A percentile compares a stretch with the other conserved stretches of the same genome.
phyloP scores from a whole-genome alignment of 2,797 vertebrate species.

The Gila robusta region DNA sequence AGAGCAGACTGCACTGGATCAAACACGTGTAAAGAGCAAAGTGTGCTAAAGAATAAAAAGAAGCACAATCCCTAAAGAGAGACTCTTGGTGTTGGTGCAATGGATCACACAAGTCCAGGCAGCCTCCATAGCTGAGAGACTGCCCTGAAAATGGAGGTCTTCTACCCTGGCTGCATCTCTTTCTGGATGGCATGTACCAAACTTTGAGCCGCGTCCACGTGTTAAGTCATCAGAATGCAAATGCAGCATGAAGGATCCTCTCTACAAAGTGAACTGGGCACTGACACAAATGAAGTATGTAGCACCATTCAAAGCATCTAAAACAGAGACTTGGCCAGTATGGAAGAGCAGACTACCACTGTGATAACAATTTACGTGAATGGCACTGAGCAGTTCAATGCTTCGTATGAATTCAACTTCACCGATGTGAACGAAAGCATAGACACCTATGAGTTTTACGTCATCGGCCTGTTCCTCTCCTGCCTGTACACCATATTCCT shows the following conservation, averaged over 20 bases:
- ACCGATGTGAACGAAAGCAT: conserved; percentile 68
- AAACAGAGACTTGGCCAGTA: conserved; percentile 70
- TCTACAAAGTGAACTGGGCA: conserved; percentile 63
- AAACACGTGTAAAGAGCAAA: conserved; percentile 66
- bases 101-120: conserved; percentile 67
- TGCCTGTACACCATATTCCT: conserved; percentile 95
- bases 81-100: conserved; percentile 50
- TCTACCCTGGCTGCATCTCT: conserved; percentile 53
- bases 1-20: conserved; percentile 69
- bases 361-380: conserved; percentile 79
- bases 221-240: conserved; percentile 65
- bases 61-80: conserved; percentile 68
- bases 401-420: conserved; percentile 77
- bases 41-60: conserved; percentile 70
- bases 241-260: conserved; percentile 68
- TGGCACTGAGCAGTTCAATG: conserved; percentile 77
- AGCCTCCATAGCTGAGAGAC: conserved; percentile 62
- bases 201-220: conserved; percentile 51
- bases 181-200: conserved; percentile 64
- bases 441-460: conserved; percentile 85
- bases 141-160: conserved; percentile 69
- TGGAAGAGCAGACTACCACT: conserved; percentile 82
- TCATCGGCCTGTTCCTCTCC: conserved; percentile 91
- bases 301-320: conserved; percentile 68
- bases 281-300: conserved; percentile 71